These are phyloP conservation scores for Dromaius novaehollandiae DNA, from an alignment of 2,113 vertebrate genomes.

Conservation along the genomic window DNA sequence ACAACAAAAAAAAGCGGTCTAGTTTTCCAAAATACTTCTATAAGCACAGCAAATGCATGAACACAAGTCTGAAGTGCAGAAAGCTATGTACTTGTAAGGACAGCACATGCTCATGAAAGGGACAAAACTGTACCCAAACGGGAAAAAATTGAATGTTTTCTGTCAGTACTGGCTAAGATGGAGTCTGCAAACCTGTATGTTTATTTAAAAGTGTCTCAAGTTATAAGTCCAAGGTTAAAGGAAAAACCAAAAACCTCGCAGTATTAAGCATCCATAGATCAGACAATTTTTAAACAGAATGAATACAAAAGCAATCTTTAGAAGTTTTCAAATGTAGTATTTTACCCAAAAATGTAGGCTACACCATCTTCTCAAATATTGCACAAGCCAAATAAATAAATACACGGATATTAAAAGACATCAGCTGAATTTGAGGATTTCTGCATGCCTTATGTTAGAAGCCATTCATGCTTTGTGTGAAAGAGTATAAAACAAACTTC, in stretches of 20 bases:
- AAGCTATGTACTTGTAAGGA: rapidly evolving
- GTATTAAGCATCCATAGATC: not conserved
- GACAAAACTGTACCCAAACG: not conserved
- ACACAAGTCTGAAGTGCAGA: not conserved
- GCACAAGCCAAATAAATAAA: not conserved
- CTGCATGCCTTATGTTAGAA: rapidly evolving
- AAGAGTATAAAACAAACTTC: rapidly evolving
- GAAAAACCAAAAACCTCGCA: not conserved
- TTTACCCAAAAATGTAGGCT: rapidly evolving
- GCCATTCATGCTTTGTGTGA: not conserved
- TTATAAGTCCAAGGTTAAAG: not conserved
- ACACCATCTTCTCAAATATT: not conserved
- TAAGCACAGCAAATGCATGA: rapidly evolving
- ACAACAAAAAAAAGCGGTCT: no score
- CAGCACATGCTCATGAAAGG: rapidly evolving
- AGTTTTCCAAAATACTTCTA: rapidly evolving
- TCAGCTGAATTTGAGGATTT: not conserved
- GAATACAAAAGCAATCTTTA: not conserved
- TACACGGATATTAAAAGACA: not conserved
- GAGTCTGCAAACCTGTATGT: rapidly evolving
- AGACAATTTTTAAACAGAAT: not conserved
- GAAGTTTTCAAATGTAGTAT: not conserved
- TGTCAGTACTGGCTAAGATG: rapidly evolving
- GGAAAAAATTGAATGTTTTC: rapidly evolving
- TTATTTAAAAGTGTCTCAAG: not conserved